Evolutionary conservation across 2,797 vertebrate genomes (phyloP).

Genomic region (Typhlichthys subterraneus): DNA sequence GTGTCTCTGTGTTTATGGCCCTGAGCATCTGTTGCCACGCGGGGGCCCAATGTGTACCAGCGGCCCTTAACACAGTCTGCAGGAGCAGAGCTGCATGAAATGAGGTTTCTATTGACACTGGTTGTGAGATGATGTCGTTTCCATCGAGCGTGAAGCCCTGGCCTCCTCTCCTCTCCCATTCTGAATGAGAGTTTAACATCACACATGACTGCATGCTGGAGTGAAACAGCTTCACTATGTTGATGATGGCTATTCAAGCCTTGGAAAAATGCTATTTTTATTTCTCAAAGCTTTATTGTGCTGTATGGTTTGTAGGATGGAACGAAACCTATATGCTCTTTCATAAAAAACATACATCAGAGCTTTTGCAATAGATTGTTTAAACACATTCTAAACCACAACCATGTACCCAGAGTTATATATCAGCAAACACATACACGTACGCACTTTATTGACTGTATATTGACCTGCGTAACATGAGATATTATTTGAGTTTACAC

Average conservation of each 20-base stretch:
- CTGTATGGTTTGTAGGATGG: no score
- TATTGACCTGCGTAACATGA: not conserved
- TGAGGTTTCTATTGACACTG: conserved; percentile 64
- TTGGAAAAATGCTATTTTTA: not conserved
- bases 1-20: conserved; percentile 51
- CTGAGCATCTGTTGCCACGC: conserved; percentile 61
- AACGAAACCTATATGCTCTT: no score
- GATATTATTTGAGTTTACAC: no score
- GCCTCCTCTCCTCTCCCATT: conserved; percentile 2
- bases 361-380: no score
- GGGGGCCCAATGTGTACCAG: conserved; percentile 50
- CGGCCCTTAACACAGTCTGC: conserved; percentile 15
- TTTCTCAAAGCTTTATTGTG: not conserved
- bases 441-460: no score
- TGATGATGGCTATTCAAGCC: not conserved
- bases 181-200: not conserved
- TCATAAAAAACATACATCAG: no score
- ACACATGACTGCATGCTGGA: not conserved
- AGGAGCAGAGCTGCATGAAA: conserved; percentile 54
- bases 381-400: no score
- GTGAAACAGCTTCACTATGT: not conserved
- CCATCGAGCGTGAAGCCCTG: conserved; percentile 16
- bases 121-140: conserved; percentile 58
- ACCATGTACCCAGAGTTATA: no score
- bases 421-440: no score